Evolutionary conservation across 2,113 vertebrate species (phyloP), one percentile per base, ranked within the genome.

Genomic region (Rhodinocichla rosea): DNA sequence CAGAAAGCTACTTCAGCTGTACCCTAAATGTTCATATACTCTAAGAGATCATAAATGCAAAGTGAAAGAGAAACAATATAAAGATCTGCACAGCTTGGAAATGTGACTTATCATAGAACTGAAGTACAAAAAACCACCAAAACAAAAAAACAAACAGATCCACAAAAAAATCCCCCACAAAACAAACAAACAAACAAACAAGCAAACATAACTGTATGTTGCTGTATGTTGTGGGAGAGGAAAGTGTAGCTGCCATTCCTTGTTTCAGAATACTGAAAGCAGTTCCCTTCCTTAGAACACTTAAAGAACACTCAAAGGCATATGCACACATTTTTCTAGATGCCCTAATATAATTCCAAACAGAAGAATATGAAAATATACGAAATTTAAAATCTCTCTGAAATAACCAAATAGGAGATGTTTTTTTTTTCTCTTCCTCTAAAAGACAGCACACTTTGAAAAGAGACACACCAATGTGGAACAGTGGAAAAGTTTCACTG

Each of bases 401-500:
- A 67, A 89, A 63, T 33, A 59, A 23, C 21, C 7, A 35, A 37
- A n/a, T 35, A 26, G 11, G 44, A 37, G 9, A n/a, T n/a, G n/a
- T 40, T 35, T 22, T 15, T 16, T 15, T 24, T 47, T 67, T 69
- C 7, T 16, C 15, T 63, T 71, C 23, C 18, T 73, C 20, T 63
- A 60, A 75, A 89, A 1, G 6, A 27, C 1, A 5, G 9, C 10
- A 24, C 9, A 45, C 6, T 28, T 71, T n/a, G 85, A 57, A 17
- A 65, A 7, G 10, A 23, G 13, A 12, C 12, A 49, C 19, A 55
- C 2, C 0, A 1, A 22, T 5, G 14, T 57, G 28, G 16, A 80
- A 57, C 22, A 85, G 53, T 7, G 6, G 23, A 55, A 13, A 67
- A 60, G 5, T 64, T 35, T 45, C 49, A 15, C 1, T 76, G 33